Evolutionary conservation across 2,888 invertebrate genomes (phyloP), one percentile per base, ranked within the genome.

Genomic region (Meiosimyza platycephala): DNA sequence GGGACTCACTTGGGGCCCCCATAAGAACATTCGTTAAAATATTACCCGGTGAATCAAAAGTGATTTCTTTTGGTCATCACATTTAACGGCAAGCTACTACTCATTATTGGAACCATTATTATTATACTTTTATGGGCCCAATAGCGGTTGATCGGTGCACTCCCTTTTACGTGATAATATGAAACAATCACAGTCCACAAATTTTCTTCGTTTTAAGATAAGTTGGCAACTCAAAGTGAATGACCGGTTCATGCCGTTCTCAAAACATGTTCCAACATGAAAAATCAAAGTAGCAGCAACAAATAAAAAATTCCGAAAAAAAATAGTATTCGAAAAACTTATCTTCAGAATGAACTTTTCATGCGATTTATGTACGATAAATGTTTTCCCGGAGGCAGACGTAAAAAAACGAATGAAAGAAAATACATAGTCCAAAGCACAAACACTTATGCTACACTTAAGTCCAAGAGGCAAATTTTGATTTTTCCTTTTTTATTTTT

Each of bases 211-310:
- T 62, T 62, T 70, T 52, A 6, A 22, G 40, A 18, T 22, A 52
- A 52, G 63, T 63, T 52, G 52, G 33, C 13, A 6, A 28, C 47
- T 40, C 40, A 40, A 40, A 9, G 57, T 18, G 47, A 18, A 57
- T 51, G 50, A 57, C 67, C 59, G 33, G 51, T 55, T 55, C 48
- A 1, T 50, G 62, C 62, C 51, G 47, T 62, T 62, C 15, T 16
- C 54, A 22, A 70, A 63, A 70, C 54, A 70, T 70, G 70, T 70
- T 70, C 22, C 70, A 15, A 40, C 63, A 47, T 47, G 40, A 33
- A 63, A 47, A 47, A 63, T 48, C 7, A 63, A 40, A 18, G 48
- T 48, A 59, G 15, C 50, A 57, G 22, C 66, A n/a, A 52, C 52
- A 63, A 40, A 40, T 40, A 40, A 63, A 40, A 63, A 64, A 7